Evolutionary conservation across 2,888 invertebrate species (phyloP), one percentile per base, ranked within the genome.

Genomic region (Cryptocephalus primarius): DNA sequence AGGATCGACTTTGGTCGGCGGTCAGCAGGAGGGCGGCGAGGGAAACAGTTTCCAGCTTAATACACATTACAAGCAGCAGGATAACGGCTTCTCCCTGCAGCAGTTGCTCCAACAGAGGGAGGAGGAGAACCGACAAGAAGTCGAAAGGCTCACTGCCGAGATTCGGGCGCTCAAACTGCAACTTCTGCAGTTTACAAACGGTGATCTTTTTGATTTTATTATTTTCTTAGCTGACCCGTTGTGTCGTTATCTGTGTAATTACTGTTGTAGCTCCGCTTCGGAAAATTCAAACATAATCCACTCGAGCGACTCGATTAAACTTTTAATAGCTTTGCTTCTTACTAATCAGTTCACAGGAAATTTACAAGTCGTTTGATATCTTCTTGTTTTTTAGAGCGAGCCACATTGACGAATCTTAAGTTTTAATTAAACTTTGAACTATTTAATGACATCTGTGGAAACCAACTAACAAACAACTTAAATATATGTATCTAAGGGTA

Each of bases 101-200:
- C 72, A 72, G 54, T 67, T 78, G 12, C 58, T 78, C 44, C 77
- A 76, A 54, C 77, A 78, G 55, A 65, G 79, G 8, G 80, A 80
- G 59, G 79, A 80, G 55, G 79, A 79, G 60, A 77, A 76, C 55
- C 68, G 74, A 40, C 72, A 74, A 48, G 79, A 80, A 67, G 75
- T 81, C 33, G 76, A 77, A 48, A 71, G 79, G 45, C 72, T 81
- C 33, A 79, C 78, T 22, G 75, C 78, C 9, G 79, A 81, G 66
- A 79, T 81, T 59, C 72, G 76, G 48, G 71, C 75, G 9, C 70
- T 81, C 45, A 79, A 79, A 61, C 66, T 77, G 46, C 76, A 78
- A 63, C 68, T 79, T 46, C 65, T 78, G 43, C 77, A 78, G 58
- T 65, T 77, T 48, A 75, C 75, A 55, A 76, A 58, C 49, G 61